Evolutionary conservation across 2,888 invertebrate species (phyloP), one percentile per base, ranked within the genome.

Genomic region (Smittia aterrima): DNA sequence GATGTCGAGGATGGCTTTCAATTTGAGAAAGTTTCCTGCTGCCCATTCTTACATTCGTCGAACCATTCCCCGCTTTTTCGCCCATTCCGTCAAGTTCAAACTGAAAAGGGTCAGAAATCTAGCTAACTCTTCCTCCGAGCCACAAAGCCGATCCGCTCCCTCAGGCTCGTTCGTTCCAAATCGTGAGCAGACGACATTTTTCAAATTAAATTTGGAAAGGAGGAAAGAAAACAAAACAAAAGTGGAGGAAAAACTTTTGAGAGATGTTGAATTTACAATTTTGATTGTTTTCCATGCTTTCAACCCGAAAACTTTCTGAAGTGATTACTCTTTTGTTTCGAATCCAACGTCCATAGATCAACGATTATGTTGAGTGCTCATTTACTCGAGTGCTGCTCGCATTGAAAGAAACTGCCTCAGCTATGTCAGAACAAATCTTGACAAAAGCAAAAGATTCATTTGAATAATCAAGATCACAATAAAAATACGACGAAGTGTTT

Each of bases 261-360:
- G 18, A 22, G 20, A 58, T 18, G 58, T 58, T 64, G 16, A 70
- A 54, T 70, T 54, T 70, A 32, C 70, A 70, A 53, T 70, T 70
- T 54, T 70, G 70, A 70, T 70, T 70, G 54, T 54, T 53, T 41
- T 41, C 32, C 54, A 70, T 20, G 53, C 54, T 9, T 54, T 70
- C 16, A 25, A 32, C 70, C 54, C 27, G 24, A 27, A 64, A 64
- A 9, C 7, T 64, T 64, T 64, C 27, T 11, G 27, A 27, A 64
- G 64, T 64, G 64, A 64, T 64, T 64, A 64, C 27, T 64, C 27
- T 13, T 58, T 58, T 58, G 58, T 58, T 22, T 58, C 22, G 22
- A 13, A 58, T 58, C 58, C 22, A 3, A 58, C 9, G 18, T 6
- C 20, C 58, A 58, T 58, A 58, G 58, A 58, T 58, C 7, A 58